phyloP scores from a whole-genome alignment of 2,797 vertebrate species.

The Melopsittacus undulatus region DNA sequence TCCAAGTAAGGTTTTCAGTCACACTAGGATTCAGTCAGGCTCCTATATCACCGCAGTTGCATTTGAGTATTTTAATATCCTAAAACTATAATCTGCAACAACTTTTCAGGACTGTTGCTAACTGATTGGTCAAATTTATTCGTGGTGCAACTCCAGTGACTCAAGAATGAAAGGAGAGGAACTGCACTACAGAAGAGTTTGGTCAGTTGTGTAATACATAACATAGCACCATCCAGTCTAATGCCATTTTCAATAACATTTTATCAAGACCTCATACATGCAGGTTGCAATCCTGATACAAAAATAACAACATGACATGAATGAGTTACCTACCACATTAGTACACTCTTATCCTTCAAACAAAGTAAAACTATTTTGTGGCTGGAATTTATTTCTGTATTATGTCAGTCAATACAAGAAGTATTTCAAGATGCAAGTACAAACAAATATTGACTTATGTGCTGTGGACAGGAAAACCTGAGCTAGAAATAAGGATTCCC shows the following conservation, averaged over 20 bases:
- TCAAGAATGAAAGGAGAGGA: neutral
- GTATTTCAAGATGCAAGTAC: conserved; percentile 67
- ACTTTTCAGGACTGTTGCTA: neutral
- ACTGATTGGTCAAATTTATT: conserved; percentile 17
- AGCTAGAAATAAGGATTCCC: conserved; percentile 62
- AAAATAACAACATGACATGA: conserved; percentile 1
- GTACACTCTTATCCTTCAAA: conserved; percentile 1
- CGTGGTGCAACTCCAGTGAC: conserved; percentile 6
- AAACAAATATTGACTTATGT: conserved; percentile 68
- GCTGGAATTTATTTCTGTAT: conserved; percentile 33
- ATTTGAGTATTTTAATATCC: conserved; percentile 11
- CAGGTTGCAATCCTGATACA: conserved; percentile 58
- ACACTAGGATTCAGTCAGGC: neutral
- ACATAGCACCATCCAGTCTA: conserved; percentile 51
- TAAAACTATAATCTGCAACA: neutral
- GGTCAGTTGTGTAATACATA: neutral
- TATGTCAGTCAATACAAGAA: conserved; percentile 57
- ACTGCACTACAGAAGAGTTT: conserved; percentile 32
- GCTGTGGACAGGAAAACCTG: conserved; percentile 54
- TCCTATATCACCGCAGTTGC: neutral
- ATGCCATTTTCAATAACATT: conserved; percentile 55
- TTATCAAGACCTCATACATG: conserved; percentile 61
- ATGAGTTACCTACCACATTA: conserved; percentile 7
- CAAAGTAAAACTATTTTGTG: conserved; percentile 38
- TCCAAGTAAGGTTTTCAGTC: neutral